phyloP scores from a whole-genome alignment of 2,888 invertebrate species.

The Ichneumoninae sp. region DNA sequence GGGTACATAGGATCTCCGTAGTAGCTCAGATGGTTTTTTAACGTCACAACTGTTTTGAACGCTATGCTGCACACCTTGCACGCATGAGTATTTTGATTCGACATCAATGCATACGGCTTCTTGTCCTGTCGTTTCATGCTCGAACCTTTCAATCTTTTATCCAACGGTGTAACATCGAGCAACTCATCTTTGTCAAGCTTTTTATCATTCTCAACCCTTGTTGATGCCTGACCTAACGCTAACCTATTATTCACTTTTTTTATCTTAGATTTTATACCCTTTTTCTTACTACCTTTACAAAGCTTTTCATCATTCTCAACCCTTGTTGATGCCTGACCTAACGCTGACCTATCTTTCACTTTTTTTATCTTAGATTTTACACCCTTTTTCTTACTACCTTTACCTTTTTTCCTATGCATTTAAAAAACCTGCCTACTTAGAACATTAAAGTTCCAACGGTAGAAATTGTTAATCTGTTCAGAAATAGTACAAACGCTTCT shows the following conservation, averaged over 20 bases:
- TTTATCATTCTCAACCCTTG: not conserved
- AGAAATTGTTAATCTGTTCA: not conserved
- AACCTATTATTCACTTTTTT: not conserved
- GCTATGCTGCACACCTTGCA: slow-evolving; percentile 33
- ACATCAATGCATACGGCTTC: not conserved
- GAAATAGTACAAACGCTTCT: not conserved
- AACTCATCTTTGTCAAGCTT: not conserved
- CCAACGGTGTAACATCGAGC: not conserved
- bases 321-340: not conserved
- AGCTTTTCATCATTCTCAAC: not conserved
- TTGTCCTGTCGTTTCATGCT: not conserved
- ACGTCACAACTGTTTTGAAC: not conserved
- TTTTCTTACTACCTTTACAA: not conserved
- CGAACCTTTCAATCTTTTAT: not conserved
- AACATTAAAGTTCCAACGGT: not conserved
- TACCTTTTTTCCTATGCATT: not conserved
- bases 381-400: not conserved
- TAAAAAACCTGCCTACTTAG: not conserved
- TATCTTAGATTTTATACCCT: not conserved
- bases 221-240: not conserved
- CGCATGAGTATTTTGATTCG: not conserved
- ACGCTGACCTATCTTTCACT: not conserved
- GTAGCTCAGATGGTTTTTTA: slow-evolving; percentile 22
- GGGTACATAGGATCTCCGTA: not conserved
- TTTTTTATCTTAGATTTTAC: not conserved